Evolutionary conservation across 2,888 invertebrate genomes (phyloP).

Genomic region (Apomyelois bistriatella): DNA sequence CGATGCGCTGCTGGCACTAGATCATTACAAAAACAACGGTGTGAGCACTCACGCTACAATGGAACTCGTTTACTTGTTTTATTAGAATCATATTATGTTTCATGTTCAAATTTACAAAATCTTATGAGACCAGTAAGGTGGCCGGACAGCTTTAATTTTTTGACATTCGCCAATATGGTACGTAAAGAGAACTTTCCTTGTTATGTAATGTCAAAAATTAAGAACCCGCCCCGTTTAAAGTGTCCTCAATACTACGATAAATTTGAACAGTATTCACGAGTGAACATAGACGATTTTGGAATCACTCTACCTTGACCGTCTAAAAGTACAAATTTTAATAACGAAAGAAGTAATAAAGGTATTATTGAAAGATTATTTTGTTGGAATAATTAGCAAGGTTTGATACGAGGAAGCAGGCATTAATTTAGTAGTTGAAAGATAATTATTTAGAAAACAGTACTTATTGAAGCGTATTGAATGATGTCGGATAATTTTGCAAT

Average conservation of each 20-base stretch:
- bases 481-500: neutral
- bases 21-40: neutral
- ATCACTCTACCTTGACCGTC: neutral
- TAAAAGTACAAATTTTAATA: neutral
- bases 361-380: neutral
- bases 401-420: neutral
- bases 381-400: neutral
- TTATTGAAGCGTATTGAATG: neutral
- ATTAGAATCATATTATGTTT: constrained; percentile 4
- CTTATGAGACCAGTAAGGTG: neutral
- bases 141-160: neutral
- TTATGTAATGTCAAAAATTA: neutral
- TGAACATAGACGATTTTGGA: constrained; percentile 2
- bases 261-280: neutral
- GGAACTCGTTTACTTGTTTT: neutral
- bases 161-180: neutral
- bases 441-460: neutral
- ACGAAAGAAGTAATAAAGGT: neutral
- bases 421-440: neutral
- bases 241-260: neutral
- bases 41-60: neutral
- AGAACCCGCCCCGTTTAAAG: neutral
- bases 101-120: neutral
- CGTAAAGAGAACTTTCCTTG: neutral
- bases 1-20: constrained; percentile 1